Percentiles rank a stretch among this genome's conserved stretches.
Conservation (phyloP, 1,140 invertebrate species). For the Caerostris darwini region DNA sequence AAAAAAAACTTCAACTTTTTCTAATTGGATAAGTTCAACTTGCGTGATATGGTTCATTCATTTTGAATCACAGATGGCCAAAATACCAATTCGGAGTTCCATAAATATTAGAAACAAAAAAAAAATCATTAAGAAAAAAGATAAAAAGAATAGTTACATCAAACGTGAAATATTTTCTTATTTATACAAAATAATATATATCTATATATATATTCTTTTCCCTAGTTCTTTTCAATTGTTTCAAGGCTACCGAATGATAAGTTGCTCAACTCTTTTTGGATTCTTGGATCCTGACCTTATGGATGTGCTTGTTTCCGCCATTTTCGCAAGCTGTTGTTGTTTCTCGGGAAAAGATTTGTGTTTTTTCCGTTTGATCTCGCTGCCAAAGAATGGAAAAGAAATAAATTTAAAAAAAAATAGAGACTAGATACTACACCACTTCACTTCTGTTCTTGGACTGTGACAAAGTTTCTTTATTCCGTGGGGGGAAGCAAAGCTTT, state of each 20-base stretch:
- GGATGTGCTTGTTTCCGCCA: not conserved
- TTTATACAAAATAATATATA: not conserved
- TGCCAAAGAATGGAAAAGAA: not conserved
- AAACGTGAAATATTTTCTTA: not conserved
- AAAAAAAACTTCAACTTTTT: too few species aligned
- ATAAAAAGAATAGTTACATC: not conserved
- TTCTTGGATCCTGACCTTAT: not conserved
- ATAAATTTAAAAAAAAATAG: not conserved
- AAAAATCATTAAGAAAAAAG: not conserved
- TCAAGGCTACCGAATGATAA: not conserved
- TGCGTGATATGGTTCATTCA: not conserved
- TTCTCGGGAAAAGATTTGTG: not conserved
- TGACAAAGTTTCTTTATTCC: not conserved
- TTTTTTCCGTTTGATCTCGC: conserved; percentile 33
- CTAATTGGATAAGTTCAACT: too few species aligned
- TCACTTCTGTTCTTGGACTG: not conserved
- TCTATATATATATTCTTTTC: not conserved
- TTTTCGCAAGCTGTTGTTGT: not conserved
- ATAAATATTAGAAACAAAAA: not conserved
- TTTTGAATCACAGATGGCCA: not conserved
- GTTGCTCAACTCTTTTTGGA: not conserved
- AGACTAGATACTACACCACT: not conserved
- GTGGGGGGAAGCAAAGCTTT: conserved; percentile 10
- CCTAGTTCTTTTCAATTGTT: not conserved
- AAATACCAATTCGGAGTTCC: not conserved